Percentiles rank a stretch among this genome's conserved stretches.
Evolutionary conservation across 2,888 invertebrate genomes (phyloP).

Genomic region (Pogonocherus hispidulus): DNA sequence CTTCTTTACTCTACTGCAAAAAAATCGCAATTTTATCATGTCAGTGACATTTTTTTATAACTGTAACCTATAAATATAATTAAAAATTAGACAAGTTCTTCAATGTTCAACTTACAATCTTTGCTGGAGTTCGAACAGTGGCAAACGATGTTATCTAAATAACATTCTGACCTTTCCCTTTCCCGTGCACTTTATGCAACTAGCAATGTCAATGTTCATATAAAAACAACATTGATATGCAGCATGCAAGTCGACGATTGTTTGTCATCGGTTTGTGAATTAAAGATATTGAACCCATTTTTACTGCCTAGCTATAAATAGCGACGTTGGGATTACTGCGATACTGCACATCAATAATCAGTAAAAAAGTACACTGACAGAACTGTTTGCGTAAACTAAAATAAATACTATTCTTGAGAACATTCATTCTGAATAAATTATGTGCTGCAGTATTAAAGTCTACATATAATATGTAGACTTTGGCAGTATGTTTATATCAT

Average conservation of each 20-base stretch:
- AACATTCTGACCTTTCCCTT: not conserved
- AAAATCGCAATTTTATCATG: too few relatives aligned
- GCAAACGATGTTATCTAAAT: not conserved
- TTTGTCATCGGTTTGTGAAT: conserved; percentile 5
- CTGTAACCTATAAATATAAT: too few relatives aligned
- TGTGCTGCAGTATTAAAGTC: too few relatives aligned
- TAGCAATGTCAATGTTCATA: conserved; percentile 14
- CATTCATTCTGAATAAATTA: too few relatives aligned
- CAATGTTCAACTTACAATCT: too few relatives aligned
- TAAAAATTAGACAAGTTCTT: too few relatives aligned
- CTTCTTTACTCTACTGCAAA: too few relatives aligned
- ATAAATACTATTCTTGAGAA: too few relatives aligned
- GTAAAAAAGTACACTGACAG: not conserved
- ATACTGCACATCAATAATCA: not conserved
- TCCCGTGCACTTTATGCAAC: conserved; percentile 4
- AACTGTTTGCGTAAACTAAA: not conserved
- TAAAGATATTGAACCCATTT: conserved; percentile 16
- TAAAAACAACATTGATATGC: conserved; percentile 15
- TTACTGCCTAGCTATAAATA: conserved; percentile 3
- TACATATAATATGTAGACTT: too few relatives aligned
- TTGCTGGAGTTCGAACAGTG: too few relatives aligned
- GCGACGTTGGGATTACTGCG: not conserved
- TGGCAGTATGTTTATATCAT: too few relatives aligned
- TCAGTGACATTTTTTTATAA: too few relatives aligned
- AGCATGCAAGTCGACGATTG: not conserved